phyloP scores from a whole-genome alignment of 92 coral and sea anemone genomes.

The Diadumene lineata region DNA sequence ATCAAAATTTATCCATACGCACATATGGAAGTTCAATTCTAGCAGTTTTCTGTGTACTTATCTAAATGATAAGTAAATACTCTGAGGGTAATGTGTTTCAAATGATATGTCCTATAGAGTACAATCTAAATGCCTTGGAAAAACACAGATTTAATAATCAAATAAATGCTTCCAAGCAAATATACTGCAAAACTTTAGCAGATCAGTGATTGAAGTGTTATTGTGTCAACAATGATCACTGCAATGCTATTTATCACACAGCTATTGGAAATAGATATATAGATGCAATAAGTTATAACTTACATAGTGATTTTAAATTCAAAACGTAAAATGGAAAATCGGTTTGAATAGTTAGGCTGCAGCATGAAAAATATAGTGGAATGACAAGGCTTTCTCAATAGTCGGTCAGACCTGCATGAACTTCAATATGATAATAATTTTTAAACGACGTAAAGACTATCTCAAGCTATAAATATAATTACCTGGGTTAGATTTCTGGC shows the following conservation, averaged over 20 bases:
- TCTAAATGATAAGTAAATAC: neutral
- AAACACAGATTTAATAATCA: no score
- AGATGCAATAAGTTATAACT: slow-evolving; percentile 1
- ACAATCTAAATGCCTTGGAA: no score
- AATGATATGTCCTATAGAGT: neutral
- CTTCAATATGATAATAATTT: no score
- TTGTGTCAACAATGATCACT: neutral
- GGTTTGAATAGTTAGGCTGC: slow-evolving; percentile 21
- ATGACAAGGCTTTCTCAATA: no score
- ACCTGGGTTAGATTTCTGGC: slow-evolving; percentile 75
- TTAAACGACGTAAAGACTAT: no score
- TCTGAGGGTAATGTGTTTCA: neutral
- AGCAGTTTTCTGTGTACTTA: no score
- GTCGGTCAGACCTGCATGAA: no score
- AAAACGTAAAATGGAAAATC: neutral
- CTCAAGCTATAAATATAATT: slow-evolving; percentile 26
- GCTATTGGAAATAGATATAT: neutral
- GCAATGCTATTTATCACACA: neutral
- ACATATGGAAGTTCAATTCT: neutral
- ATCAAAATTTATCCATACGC: neutral
- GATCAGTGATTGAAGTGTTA: no score
- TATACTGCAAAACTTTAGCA: no score
- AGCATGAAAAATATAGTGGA: no score
- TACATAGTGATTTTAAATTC: slow-evolving; percentile 13
- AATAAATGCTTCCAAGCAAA: no score